These are phyloP conservation scores for Semnornis frantzii DNA, from an alignment of 2,113 vertebrate species.

Conservation along the genomic window DNA sequence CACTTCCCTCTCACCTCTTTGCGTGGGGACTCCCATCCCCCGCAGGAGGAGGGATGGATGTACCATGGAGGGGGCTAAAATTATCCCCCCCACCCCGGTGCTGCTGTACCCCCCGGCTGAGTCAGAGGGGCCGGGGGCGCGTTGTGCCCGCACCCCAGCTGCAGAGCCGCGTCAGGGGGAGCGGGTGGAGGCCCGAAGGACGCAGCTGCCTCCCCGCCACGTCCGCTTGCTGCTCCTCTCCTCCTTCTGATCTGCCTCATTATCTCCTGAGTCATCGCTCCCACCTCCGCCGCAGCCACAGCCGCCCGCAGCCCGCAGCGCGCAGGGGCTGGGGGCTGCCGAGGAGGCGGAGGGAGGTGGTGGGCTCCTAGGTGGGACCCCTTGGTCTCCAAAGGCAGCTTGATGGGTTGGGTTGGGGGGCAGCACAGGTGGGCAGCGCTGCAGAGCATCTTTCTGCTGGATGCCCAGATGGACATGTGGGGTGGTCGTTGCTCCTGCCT, in stretches of 20 bases:
- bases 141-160: neutral
- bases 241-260: slow-evolving; percentile 29
- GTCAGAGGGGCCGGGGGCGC: slow-evolving; percentile 24
- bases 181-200: slow-evolving; percentile 43
- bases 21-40: too few species aligned
- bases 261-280: slow-evolving; percentile 62
- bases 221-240: neutral
- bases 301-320: slow-evolving; percentile 20
- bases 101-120: slow-evolving; percentile 11
- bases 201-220: slow-evolving; percentile 24
- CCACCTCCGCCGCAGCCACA: slow-evolving; percentile 52
- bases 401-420: accelerated
- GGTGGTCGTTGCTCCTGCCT: neutral
- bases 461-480: accelerated
- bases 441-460: neutral
- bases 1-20: neutral
- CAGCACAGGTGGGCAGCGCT: neutral
- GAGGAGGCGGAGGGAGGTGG: accelerated
- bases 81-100: neutral
- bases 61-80: neutral
- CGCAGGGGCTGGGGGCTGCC: neutral
- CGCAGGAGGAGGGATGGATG: neutral
- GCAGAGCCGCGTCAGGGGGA: slow-evolving; percentile 2
- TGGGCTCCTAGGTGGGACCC: neutral
- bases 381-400: neutral